Evolutionary conservation across 2,113 vertebrate species (phyloP).

Genomic region (Nettapus auritus): DNA sequence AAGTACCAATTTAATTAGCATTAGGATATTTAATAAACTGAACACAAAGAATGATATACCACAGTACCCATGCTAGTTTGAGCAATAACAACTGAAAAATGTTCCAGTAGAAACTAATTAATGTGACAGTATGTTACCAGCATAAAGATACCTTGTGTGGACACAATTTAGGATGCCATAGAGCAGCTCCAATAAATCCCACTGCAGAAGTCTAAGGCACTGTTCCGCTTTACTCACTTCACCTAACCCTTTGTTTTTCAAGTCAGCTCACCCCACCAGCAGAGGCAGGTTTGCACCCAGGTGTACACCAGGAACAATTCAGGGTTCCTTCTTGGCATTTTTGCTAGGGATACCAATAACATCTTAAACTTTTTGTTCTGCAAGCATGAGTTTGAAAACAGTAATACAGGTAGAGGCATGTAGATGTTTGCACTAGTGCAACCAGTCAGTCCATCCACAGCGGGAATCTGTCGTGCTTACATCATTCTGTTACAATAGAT

Average conservation of each 20-base stretch:
- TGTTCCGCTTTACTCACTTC: neutral
- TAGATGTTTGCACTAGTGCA: neutral
- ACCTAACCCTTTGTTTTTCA: neutral
- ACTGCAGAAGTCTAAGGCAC: neutral
- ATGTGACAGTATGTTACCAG: neutral
- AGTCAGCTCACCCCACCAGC: neutral
- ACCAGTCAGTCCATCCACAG: neutral
- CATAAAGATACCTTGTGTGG: neutral
- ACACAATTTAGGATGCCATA: neutral
- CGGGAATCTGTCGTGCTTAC: neutral
- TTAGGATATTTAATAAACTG: neutral
- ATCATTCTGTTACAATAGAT: neutral
- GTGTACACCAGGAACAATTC: neutral
- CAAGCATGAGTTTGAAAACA: fast-evolving
- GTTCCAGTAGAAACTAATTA: neutral
- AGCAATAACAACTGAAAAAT: neutral
- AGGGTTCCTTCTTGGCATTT: neutral
- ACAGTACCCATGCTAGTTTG: neutral
- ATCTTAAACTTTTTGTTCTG: neutral
- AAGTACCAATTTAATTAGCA: neutral
- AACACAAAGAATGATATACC: neutral
- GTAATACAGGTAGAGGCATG: neutral
- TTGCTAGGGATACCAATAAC: neutral
- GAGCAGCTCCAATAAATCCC: neutral
- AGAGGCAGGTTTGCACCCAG: neutral